phyloP scores from a whole-genome alignment of 2,113 vertebrate species.

The Crocuta crocuta region DNA sequence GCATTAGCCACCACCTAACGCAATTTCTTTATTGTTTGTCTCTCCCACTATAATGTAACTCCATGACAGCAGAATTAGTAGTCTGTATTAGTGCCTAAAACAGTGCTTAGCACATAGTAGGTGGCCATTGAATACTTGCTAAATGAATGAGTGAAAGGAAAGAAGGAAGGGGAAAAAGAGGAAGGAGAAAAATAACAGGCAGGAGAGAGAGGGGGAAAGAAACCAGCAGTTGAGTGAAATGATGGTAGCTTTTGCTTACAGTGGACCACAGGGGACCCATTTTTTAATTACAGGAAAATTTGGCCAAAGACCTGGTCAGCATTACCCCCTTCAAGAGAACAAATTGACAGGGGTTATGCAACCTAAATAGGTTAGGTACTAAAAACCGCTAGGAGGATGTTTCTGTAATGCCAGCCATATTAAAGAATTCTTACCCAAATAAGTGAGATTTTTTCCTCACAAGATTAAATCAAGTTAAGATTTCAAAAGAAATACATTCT shows the following conservation, averaged over 20 bases:
- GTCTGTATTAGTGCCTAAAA: neutral
- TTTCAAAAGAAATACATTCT: slow-evolving; percentile 58
- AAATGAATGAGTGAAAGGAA: neutral
- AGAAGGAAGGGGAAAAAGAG: neutral
- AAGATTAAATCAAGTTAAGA: slow-evolving; percentile 50
- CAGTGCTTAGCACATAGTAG: neutral
- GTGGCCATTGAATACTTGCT: neutral
- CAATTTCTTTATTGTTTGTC: neutral
- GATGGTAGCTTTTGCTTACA: slow-evolving; percentile 29
- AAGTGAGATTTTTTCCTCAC: neutral
- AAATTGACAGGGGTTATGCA: neutral
- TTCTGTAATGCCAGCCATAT: slow-evolving; percentile 51
- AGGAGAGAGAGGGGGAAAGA: neutral
- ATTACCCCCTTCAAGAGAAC: neutral
- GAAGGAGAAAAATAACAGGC: neutral
- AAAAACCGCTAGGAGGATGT: slow-evolving; percentile 37
- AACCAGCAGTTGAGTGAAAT: slow-evolving; percentile 29
- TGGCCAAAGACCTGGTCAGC: slow-evolving; percentile 23
- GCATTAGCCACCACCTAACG: neutral
- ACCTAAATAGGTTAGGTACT: slow-evolving; percentile 38
- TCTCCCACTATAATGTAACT: slow-evolving; percentile 4
- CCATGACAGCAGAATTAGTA: neutral
- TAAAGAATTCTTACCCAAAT: slow-evolving; percentile 55
- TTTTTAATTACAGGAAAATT: slow-evolving; percentile 49
- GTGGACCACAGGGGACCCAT: neutral